Evolutionary conservation across 2,888 invertebrate genomes (phyloP).

Genomic region (Buathra laborator): DNA sequence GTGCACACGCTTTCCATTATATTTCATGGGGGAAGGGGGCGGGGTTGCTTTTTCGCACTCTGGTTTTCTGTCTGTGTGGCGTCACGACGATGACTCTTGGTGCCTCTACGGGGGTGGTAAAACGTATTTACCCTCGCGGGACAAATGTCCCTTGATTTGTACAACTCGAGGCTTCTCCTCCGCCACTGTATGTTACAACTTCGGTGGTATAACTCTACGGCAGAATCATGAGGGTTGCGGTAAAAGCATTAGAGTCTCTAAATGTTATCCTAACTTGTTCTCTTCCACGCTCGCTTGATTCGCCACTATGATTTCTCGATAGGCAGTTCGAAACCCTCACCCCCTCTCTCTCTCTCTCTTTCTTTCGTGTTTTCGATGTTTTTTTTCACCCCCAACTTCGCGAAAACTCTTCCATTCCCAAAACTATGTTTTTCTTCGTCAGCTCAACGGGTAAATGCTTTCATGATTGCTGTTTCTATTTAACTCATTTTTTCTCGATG

Average conservation of each 20-base stretch:
- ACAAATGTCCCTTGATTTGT: constrained; percentile 83
- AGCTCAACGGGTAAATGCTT: not conserved
- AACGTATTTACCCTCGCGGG: constrained; percentile 79
- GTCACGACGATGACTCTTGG: constrained; percentile 24
- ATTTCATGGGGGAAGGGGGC: constrained; percentile 18
- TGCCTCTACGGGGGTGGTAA: constrained; percentile 71
- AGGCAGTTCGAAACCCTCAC: constrained; percentile 52
- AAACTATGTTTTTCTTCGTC: constrained; percentile 24
- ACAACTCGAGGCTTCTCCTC: constrained; percentile 70
- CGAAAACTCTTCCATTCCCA: not conserved
- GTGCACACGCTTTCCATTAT: constrained; percentile 63
- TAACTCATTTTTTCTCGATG: not conserved
- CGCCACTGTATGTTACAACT: constrained; percentile 12
- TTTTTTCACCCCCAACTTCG: no score
- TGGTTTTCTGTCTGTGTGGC: constrained; percentile 12
- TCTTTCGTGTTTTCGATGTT: not conserved
- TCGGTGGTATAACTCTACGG: not conserved
- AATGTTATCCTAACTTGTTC: constrained; percentile 72
- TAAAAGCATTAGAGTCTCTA: constrained; percentile 71
- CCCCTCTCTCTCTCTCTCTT: not conserved
- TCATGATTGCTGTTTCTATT: not conserved
- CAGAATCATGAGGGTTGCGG: constrained; percentile 64
- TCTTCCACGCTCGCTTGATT: constrained; percentile 57
- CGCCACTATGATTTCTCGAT: constrained; percentile 15
- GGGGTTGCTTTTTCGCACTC: constrained; percentile 30